Conservation (phyloP, 2,888 invertebrate species). For the Leptarthrus brevirostris region DNA sequence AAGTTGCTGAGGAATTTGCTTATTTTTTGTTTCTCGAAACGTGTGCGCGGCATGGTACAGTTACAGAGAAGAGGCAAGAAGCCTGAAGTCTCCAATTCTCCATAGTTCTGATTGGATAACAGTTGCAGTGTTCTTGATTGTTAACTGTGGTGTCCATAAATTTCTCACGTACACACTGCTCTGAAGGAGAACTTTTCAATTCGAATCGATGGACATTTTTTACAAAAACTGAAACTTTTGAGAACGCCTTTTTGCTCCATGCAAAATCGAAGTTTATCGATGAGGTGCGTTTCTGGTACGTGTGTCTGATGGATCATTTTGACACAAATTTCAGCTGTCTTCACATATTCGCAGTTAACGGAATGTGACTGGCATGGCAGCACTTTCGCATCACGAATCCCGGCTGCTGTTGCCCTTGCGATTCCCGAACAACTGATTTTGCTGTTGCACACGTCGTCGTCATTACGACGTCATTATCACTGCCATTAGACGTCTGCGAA, state of each 20-base stretch:
- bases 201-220: not conserved
- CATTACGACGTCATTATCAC: slow-evolving; percentile 54
- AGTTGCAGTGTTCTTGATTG: not conserved
- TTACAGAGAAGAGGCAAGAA: not conserved
- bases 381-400: not conserved
- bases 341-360: not conserved
- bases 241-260: not conserved
- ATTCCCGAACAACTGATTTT: slow-evolving; percentile 26
- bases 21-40: slow-evolving; percentile 12
- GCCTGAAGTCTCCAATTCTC: slow-evolving; percentile 49
- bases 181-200: slow-evolving; percentile 21
- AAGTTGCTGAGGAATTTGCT: not conserved
- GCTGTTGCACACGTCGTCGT: slow-evolving; percentile 50
- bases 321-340: slow-evolving; percentile 17
- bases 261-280: slow-evolving; percentile 36
- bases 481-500: slow-evolving; percentile 52
- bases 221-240: slow-evolving; percentile 19
- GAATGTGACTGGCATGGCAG: not conserved
- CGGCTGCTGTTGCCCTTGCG: slow-evolving; percentile 5
- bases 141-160: not conserved
- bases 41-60: not conserved
- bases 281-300: slow-evolving; percentile 1
- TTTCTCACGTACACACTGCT: slow-evolving; percentile 30
- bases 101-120: slow-evolving; percentile 46
- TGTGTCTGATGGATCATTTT: slow-evolving; percentile 9